phyloP scores from a whole-genome alignment of 2,888 invertebrate genomes.

The Liodrosophila aerea region DNA sequence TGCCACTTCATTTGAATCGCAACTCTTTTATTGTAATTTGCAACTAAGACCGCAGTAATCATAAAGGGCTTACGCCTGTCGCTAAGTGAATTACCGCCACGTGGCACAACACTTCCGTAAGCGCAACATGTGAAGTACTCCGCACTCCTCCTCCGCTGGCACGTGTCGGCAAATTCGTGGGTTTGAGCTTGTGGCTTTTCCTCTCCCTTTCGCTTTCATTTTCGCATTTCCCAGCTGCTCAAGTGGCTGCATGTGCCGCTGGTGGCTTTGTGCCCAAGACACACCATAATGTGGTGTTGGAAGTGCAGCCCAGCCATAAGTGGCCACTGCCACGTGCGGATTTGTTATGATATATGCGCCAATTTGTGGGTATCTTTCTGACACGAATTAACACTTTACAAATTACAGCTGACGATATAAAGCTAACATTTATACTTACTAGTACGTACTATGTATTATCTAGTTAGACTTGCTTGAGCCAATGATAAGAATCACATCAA shows the following conservation, averaged over 20 bases:
- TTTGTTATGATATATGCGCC: slow-evolving; percentile 63
- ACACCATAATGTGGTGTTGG: slow-evolving; percentile 13
- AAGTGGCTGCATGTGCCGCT: slow-evolving; percentile 55
- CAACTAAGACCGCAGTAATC: slow-evolving; percentile 62
- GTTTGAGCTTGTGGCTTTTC: slow-evolving; percentile 42
- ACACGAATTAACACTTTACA: slow-evolving; percentile 42
- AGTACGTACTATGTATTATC: too few species aligned
- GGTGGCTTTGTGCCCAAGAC: slow-evolving; percentile 32
- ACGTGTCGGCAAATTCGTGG: slow-evolving; percentile 7
- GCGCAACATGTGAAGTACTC: slow-evolving; percentile 63
- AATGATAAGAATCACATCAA: too few species aligned
- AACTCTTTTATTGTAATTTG: slow-evolving; percentile 56
- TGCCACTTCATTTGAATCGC: slow-evolving; percentile 46
- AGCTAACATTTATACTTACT: slow-evolving; percentile 2
- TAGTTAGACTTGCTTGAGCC: too few species aligned
- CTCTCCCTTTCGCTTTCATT: too few species aligned
- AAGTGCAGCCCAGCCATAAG: slow-evolving; percentile 41
- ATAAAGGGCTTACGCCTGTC: slow-evolving; percentile 68
- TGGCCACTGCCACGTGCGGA: slow-evolving; percentile 47
- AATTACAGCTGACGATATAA: slow-evolving; percentile 4
- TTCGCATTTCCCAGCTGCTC: slow-evolving; percentile 47
- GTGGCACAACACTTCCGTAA: slow-evolving; percentile 54
- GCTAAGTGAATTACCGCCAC: slow-evolving; percentile 69
- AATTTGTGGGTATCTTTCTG: slow-evolving; percentile 47
- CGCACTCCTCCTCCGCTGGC: neutral